Conservation (phyloP, 2,888 invertebrate genomes). For the Plutella xylostella region DNA sequence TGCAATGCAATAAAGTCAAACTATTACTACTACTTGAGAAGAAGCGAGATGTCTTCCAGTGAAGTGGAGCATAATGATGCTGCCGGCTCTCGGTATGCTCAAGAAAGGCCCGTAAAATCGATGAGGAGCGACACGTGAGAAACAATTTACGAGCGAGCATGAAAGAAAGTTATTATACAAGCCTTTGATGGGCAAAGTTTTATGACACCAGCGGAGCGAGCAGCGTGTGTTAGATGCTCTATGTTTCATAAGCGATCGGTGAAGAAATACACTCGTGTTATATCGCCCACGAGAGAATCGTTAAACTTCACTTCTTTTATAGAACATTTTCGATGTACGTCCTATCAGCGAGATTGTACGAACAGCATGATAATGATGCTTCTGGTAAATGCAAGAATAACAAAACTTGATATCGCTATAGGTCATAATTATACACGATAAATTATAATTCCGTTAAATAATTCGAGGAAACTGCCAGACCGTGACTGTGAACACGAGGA, state of each 20-base stretch:
- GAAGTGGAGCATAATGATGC: constrained; percentile 28
- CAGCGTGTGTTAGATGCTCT: not conserved
- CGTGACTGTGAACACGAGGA: constrained; percentile 43
- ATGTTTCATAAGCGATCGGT: constrained; percentile 5
- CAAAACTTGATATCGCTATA: too few relatives aligned
- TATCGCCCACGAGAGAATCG: not conserved
- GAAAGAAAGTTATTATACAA: constrained; percentile 42
- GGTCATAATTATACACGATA: too few relatives aligned
- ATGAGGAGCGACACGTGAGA: constrained; percentile 32
- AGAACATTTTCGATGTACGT: not conserved
- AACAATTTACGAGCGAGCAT: constrained; percentile 43
- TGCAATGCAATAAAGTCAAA: too few relatives aligned
- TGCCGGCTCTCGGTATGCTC: constrained; percentile 29
- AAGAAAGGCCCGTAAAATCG: constrained; percentile 39
- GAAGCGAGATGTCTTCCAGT: constrained; percentile 16
- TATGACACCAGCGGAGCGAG: constrained; percentile 21
- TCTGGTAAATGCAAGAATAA: too few relatives aligned
- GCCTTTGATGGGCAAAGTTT: constrained; percentile 31
- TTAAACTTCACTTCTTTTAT: not conserved
- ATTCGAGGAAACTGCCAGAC: too few relatives aligned
- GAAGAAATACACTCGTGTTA: not conserved
- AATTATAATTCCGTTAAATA: too few relatives aligned
- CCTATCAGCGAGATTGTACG: not conserved
- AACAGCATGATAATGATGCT: too few relatives aligned
- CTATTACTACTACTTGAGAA: too few relatives aligned